phyloP scores from a whole-genome alignment of 2,113 vertebrate species.

The Eira barbara region DNA sequence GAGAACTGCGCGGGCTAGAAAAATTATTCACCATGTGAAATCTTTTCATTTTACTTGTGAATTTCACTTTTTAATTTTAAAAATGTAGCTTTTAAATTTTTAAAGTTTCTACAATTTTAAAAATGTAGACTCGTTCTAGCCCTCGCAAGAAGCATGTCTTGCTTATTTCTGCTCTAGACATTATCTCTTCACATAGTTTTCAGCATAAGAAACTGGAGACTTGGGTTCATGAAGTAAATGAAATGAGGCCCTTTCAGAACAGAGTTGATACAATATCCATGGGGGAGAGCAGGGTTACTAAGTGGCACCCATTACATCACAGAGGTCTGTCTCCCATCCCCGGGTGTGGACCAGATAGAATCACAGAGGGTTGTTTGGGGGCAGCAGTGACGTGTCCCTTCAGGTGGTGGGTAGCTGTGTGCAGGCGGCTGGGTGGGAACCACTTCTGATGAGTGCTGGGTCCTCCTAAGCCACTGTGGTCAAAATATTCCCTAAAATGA shows the following conservation, averaged over 20 bases:
- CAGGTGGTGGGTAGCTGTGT: background rate
- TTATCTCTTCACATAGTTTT: background rate
- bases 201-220: background rate
- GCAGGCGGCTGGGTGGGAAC: too few relatives aligned
- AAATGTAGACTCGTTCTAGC: background rate
- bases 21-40: background rate
- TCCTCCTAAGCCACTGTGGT: background rate
- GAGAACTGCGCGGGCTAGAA: background rate
- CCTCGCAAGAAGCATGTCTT: background rate
- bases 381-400: background rate
- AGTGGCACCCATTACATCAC: background rate
- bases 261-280: background rate
- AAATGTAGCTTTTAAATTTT: too few relatives aligned
- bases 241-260: slow-evolving; percentile 22
- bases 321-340: background rate
- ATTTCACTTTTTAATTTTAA: background rate
- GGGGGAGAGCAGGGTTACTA: background rate
- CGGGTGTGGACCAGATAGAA: background rate
- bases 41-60: slow-evolving; percentile 2
- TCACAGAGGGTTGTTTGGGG: too few relatives aligned
- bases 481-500: too few relatives aligned
- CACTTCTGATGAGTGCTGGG: background rate
- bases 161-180: background rate
- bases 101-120: background rate
- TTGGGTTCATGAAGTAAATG: background rate